Base-by-base conservation (phyloP, 2,797 vertebrate genomes). In the Ctenopoma multispine region DNA sequence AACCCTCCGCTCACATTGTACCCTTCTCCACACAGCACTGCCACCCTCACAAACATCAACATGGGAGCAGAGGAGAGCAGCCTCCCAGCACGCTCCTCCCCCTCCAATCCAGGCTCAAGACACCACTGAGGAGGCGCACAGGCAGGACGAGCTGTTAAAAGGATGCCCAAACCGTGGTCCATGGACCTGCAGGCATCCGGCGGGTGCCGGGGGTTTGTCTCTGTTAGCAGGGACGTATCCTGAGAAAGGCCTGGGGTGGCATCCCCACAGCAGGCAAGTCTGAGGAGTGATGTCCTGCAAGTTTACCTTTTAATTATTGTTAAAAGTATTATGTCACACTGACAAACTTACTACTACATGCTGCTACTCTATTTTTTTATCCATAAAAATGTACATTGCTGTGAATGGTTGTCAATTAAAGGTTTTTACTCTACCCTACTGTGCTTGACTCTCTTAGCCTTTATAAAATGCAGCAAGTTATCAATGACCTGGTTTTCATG, bases 21-120 rank as follows among this genome's bases (percentile, higher is more conserved):
- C 69, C 77, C 72, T 53, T 23, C 40, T 68, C 57, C 79, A 20
- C 83, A 54, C 79, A 11, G 57, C 7, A 77, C 76, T 80, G 85
- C 87, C 84, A 73, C 80, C 85, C 86, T 83, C 74, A 84, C 84
- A 83, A 86, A 88, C 84, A 87, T 82, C 81, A 84, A 85, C 89
- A 88, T 66, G 71, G 77, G 79, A 85, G 79, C 66, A 48, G 71
- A 86, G n/a, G n/a, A 80, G 59, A 20, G 63, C 80, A 7, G 77
- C 79, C 83, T 82, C 79, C 34, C 74, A 60, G 66, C 83, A 86
- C 60, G 84, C 92, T 90, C 90, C 91, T 72, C 90, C 92, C 84
- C 72, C 86, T 80, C 60, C 72, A 3, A 40, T 74, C 61, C 20
- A 34, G 77, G 73, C 69, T 72, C 56, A 61, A 79, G 68, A 82